Percentiles rank a stretch among this genome's conserved stretches.
Conservation (phyloP, 2,888 invertebrate genomes). For the Noctuana brunneofusca region DNA sequence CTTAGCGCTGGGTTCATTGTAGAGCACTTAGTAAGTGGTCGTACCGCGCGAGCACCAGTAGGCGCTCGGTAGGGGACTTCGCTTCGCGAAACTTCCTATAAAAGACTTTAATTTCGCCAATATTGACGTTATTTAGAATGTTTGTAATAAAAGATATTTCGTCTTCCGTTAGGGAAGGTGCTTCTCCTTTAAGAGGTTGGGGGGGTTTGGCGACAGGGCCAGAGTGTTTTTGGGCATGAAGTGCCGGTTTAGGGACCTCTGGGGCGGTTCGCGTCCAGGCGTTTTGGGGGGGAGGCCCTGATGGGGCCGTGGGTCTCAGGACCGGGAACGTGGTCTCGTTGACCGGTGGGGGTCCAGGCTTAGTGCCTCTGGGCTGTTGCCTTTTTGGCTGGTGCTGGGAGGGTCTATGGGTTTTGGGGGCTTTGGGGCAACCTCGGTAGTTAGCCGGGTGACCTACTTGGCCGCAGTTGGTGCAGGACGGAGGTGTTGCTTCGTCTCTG, state of each 20-base stretch:
- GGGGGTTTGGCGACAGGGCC: too few species aligned
- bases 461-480: conserved; percentile 22
- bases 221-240: too few species aligned
- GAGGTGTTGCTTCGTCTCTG: background rate
- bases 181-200: too few species aligned
- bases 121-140: too few species aligned
- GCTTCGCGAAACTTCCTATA: too few species aligned
- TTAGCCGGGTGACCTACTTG: conserved; percentile 30
- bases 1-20: background rate
- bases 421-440: conserved; percentile 32
- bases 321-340: background rate
- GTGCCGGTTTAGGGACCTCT: too few species aligned
- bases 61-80: background rate
- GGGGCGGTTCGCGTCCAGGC: background rate
- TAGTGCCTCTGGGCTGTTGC: background rate
- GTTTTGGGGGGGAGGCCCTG: background rate
- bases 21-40: background rate
- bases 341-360: conserved; percentile 1
- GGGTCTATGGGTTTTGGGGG: background rate
- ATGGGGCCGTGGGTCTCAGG: background rate
- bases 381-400: background rate
- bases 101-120: too few species aligned
- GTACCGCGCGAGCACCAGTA: background rate
- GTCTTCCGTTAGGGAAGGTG: too few species aligned
- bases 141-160: too few species aligned